Evolutionary conservation across 2,113 vertebrate genomes (phyloP), one percentile per base, ranked within the genome.

Genomic region (Anoura caudifer): DNA sequence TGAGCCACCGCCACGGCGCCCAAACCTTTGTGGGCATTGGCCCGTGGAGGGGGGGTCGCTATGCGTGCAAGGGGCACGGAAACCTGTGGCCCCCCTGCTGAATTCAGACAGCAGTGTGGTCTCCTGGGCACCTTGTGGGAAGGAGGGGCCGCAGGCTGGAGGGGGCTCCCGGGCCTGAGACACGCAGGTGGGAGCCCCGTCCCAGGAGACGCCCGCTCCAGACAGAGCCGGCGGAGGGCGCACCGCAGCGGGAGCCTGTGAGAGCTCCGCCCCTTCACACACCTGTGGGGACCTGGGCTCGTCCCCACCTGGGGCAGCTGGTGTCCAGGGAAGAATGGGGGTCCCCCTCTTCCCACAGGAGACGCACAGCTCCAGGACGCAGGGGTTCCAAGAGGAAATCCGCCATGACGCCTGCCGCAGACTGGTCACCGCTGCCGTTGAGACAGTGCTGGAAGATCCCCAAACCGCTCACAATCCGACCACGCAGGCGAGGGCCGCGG

Each of bases 1-100:
- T 7, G 12, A 22, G 56, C 0, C 5, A 33, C 1, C 5, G n/a
- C 70, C 4, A 3, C 0, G 5, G 24, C 0, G 0, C 0, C 1
- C 1, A 2, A 3, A 2, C 2, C 15, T n/a, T 19, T 15, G 4
- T 0, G 45, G 20, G 80, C 31, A 4, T 0, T 0, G 2, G 80
- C 16, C 11, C 3, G 26, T 1, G 14, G 7, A 7, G 14, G 45
- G 13, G 3, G 26, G 2, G 28, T 14, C 13, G 1, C 1, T 1
- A 10, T 20, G 61, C 36, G 0, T 4, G 6, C 1, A 36, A 28
- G 38, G 0, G 12, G 20, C 65, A 4, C 54, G 4, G 0, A 43
- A n/a, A 15, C 22, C 15, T 2, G 75, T 2, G 3, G 10, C 3
- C 2, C 73, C 26, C 7, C 54, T 31, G 14, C 45, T 2, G 0